Conservation (phyloP, 2,113 vertebrate species). For the Theristicus caerulescens region DNA sequence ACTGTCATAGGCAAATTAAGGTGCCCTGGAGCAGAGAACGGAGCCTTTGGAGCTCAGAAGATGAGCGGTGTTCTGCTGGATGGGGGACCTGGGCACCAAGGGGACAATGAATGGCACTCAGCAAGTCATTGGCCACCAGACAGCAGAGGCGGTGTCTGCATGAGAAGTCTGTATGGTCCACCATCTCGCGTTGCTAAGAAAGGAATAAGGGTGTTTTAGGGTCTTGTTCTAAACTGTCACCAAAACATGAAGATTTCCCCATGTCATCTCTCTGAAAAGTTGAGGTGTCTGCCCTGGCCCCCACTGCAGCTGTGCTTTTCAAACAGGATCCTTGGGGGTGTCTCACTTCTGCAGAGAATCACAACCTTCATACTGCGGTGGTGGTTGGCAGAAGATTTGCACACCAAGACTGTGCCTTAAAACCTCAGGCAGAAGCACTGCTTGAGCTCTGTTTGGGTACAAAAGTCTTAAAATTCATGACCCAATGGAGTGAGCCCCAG, state of each 20-base stretch:
- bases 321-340: neutral
- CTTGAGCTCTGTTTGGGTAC: neutral
- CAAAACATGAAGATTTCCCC: accelerated
- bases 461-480: neutral
- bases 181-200: neutral
- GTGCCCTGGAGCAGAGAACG: neutral
- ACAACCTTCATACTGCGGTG: neutral
- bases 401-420: neutral
- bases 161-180: neutral
- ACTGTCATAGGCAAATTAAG: neutral
- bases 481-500: accelerated
- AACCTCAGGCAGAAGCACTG: neutral
- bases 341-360: neutral
- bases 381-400: neutral
- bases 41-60: neutral
- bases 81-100: accelerated
- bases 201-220: neutral
- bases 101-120: neutral
- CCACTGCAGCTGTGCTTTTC: neutral
- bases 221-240: neutral
- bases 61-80: neutral
- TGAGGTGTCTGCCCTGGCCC: accelerated
- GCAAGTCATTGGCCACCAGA: neutral
- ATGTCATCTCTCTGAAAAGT: neutral
- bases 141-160: neutral